Evolutionary conservation across 2,113 vertebrate species (phyloP).

Genomic region (Tympanuchus pallidicinctus): DNA sequence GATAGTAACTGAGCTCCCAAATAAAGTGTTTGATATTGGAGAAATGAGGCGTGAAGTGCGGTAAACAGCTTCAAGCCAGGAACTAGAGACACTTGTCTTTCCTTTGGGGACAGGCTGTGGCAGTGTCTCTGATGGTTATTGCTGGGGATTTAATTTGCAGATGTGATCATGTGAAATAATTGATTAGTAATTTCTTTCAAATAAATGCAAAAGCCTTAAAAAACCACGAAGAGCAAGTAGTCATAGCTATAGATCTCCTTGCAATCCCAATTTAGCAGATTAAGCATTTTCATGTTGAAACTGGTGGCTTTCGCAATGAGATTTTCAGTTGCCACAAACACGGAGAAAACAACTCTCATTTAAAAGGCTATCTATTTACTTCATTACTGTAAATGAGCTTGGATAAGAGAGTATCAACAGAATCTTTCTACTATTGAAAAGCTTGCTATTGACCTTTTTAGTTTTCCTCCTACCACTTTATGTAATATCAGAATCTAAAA

Average conservation of each 20-base stretch:
- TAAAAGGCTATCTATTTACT: slow-evolving; percentile 1
- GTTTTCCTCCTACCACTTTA: slow-evolving; percentile 60
- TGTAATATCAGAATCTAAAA: slow-evolving; percentile 58
- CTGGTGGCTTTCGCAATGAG: not conserved
- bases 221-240: not conserved
- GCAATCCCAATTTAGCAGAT: not conserved
- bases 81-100: not conserved
- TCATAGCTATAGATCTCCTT: not conserved
- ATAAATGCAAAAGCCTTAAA: not conserved
- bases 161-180: not conserved
- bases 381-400: not conserved
- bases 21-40: not conserved
- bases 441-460: slow-evolving; percentile 31
- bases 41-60: not conserved
- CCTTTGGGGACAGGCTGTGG: not conserved
- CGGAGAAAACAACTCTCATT: not conserved
- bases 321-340: not conserved
- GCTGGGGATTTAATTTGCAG: not conserved
- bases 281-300: not conserved
- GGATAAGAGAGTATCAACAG: slow-evolving; percentile 46
- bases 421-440: slow-evolving; percentile 47
- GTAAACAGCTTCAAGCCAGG: not conserved
- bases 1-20: not conserved
- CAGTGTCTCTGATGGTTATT: not conserved
- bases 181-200: not conserved